Evolutionary conservation across 1,140 invertebrate genomes (phyloP).

Genomic region (Bombyx mandarina): DNA sequence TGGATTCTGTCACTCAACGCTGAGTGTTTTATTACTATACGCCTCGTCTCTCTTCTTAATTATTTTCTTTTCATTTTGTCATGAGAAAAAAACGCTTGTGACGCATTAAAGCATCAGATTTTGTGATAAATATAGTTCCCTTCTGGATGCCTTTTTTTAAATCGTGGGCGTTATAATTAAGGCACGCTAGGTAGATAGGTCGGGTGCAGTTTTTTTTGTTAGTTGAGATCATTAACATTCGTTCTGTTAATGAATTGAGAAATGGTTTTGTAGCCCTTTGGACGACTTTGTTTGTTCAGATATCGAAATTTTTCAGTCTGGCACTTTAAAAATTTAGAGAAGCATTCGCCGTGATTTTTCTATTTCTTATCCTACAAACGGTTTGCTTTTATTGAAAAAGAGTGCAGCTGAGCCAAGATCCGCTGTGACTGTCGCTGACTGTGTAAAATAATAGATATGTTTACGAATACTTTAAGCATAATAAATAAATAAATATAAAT

Average conservation of each 20-base stretch:
- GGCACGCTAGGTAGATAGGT: conserved; percentile 25
- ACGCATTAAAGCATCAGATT: conserved; percentile 54
- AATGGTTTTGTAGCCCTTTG: too few relatives aligned
- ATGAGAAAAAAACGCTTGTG: conserved; percentile 31
- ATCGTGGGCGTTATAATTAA: conserved; percentile 45
- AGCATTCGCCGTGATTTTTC: too few relatives aligned
- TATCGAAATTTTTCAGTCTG: too few relatives aligned
- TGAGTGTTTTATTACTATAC: conserved; percentile 56
- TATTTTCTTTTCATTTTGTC: conserved; percentile 60
- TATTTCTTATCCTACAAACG: too few relatives aligned
- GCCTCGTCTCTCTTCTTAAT: conserved; percentile 52
- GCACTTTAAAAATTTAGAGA: too few relatives aligned
- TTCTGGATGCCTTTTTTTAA: conserved; percentile 28
- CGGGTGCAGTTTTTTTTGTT: conserved; percentile 15
- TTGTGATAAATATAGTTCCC: conserved; percentile 59
- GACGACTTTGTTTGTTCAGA: too few relatives aligned
- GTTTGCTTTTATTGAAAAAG: too few relatives aligned
- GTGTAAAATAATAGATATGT: too few relatives aligned
- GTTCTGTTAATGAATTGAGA: background rate
- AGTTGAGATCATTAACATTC: background rate
- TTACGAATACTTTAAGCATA: too few relatives aligned
- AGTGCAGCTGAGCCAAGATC: too few relatives aligned
- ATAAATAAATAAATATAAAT: too few relatives aligned
- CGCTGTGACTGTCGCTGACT: too few relatives aligned
- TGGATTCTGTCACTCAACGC: conserved; percentile 40